A percentile compares a stretch with the other conserved stretches of the same genome.
Conservation (phyloP, 2,888 invertebrate species). For the Apodemia duryi region DNA sequence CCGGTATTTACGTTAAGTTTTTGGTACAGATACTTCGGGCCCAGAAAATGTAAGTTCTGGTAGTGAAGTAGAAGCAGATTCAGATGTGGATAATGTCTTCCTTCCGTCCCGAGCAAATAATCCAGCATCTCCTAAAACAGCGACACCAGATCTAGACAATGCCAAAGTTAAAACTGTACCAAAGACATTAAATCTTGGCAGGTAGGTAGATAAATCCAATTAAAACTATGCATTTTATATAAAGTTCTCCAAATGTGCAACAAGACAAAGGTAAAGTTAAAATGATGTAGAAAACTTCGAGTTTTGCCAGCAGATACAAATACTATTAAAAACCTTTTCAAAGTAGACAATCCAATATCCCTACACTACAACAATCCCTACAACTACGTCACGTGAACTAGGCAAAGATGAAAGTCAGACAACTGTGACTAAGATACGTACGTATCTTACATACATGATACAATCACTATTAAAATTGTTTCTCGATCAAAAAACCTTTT, state of each 20-base stretch:
- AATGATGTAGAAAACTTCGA: too few relatives aligned
- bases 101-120: conserved; percentile 63
- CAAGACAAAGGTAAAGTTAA: too few relatives aligned
- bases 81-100: conserved; percentile 73
- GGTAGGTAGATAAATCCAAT: conserved; percentile 39
- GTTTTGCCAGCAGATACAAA: too few relatives aligned
- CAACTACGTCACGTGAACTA: too few relatives aligned
- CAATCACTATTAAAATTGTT: too few relatives aligned
- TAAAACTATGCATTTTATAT: not conserved
- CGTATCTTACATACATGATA: too few relatives aligned
- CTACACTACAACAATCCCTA: too few relatives aligned
- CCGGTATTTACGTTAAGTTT: not conserved
- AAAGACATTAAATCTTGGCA: conserved; percentile 69
- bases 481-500: not conserved
- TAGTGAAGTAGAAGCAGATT: conserved; percentile 71
- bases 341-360: too few relatives aligned
- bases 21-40: conserved; percentile 73
- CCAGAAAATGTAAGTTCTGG: conserved; percentile 82
- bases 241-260: too few relatives aligned
- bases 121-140: conserved; percentile 44
- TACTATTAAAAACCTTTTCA: too few relatives aligned
- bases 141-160: conserved; percentile 39
- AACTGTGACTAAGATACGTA: too few relatives aligned
- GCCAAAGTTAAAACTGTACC: conserved; percentile 61
- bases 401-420: too few relatives aligned